These are phyloP conservation scores for Frieseomelitta varia DNA, from an alignment of 1,140 invertebrate species.

Conservation along the genomic window DNA sequence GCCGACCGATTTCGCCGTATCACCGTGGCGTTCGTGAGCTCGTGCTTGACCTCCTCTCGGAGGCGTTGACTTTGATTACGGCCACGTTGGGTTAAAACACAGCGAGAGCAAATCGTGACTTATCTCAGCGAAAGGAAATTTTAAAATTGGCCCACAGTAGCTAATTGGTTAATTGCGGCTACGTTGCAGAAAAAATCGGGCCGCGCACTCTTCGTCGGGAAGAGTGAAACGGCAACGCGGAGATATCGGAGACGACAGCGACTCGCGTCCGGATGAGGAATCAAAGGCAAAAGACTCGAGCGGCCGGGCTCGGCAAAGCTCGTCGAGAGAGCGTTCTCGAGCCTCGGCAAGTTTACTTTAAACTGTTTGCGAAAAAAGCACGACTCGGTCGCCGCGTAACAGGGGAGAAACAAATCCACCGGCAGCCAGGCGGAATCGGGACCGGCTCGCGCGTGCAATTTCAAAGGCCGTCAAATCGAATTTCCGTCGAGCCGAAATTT, in stretches of 20 bases:
- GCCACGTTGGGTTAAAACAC: slow-evolving; percentile 6
- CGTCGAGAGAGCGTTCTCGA: neutral
- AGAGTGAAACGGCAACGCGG: no score
- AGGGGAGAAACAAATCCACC: slow-evolving; percentile 4
- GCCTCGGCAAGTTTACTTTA: neutral
- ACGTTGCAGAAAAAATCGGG: no score
- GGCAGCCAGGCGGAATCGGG: neutral
- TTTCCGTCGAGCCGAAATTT: neutral
- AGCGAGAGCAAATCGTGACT: neutral
- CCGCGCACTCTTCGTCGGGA: neutral
- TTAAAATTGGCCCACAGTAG: no score
- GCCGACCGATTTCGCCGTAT: slow-evolving; percentile 50
- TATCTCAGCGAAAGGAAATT: neutral
- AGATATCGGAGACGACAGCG: no score
- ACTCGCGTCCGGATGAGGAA: neutral
- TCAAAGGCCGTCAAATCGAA: slow-evolving; percentile 1
- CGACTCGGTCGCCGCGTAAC: slow-evolving; percentile 4
- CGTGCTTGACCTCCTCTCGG: slow-evolving; percentile 17
- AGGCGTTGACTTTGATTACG: slow-evolving; percentile 55
- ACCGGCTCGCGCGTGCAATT: neutral
- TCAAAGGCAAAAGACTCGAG: neutral
- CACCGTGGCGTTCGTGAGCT: slow-evolving; percentile 20
- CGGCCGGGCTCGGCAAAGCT: neutral
- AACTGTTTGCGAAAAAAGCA: slow-evolving; percentile 4
- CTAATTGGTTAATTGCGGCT: no score